These are phyloP conservation scores for Eurytoma adleriae DNA, from an alignment of 2,888 invertebrate genomes.

Conservation along the genomic window DNA sequence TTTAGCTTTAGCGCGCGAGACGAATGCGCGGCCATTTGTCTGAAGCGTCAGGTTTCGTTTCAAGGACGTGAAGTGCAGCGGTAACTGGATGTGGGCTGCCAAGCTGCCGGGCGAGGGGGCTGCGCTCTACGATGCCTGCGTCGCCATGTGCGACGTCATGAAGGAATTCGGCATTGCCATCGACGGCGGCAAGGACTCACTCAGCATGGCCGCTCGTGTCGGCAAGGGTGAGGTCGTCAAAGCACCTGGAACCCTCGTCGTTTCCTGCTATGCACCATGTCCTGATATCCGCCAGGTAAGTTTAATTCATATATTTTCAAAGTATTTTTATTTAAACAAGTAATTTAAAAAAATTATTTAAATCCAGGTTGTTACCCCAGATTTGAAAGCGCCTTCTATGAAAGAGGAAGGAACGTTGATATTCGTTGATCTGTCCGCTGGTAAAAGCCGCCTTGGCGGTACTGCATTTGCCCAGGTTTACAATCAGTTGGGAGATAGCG, in stretches of 20 bases:
- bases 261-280: slow-evolving; percentile 98
- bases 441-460: slow-evolving; percentile 90
- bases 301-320: not conserved
- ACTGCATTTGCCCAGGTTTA: slow-evolving; percentile 95
- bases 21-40: too few relatives aligned
- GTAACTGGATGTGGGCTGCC: slow-evolving; percentile 99
- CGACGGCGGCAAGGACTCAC: slow-evolving; percentile 98
- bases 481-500: slow-evolving; percentile 87
- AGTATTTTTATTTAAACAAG: not conserved
- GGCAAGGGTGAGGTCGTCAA: slow-evolving; percentile 82
- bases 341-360: not conserved
- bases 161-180: slow-evolving; percentile 89
- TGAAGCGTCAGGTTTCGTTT: slow-evolving; percentile 19
- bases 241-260: slow-evolving; percentile 92
- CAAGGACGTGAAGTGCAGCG: slow-evolving; percentile 97
- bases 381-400: slow-evolving; percentile 84
- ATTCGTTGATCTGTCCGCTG: slow-evolving; percentile 87
- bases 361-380: slow-evolving; percentile 88
- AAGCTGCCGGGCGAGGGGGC: slow-evolving; percentile 96
- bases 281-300: slow-evolving; percentile 86
- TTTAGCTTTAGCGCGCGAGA: too few relatives aligned
- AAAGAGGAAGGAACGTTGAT: slow-evolving; percentile 83
- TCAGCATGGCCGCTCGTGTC: slow-evolving; percentile 97
- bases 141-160: slow-evolving; percentile 93
- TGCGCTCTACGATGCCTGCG: slow-evolving; percentile 90